phyloP scores from a whole-genome alignment of 2,113 vertebrate species.

The Bubo scandiacus region DNA sequence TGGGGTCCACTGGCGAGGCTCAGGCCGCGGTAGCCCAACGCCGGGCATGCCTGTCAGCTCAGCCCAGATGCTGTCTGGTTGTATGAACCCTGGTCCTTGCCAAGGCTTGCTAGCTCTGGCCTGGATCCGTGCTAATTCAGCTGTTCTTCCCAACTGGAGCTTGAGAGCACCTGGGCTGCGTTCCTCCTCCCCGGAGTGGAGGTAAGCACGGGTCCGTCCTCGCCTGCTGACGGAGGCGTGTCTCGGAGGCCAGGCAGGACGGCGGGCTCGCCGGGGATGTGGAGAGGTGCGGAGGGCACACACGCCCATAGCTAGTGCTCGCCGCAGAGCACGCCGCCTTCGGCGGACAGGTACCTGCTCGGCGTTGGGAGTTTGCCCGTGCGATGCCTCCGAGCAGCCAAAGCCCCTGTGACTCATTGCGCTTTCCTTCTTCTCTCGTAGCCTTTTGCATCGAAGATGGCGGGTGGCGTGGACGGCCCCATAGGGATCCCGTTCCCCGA shows the following conservation, averaged over 20 bases:
- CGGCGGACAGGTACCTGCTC: neutral
- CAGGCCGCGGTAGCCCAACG: rapidly evolving
- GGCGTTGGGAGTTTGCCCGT: rapidly evolving
- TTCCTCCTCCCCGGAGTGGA: neutral
- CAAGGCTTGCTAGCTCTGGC: neutral
- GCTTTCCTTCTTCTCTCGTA: neutral
- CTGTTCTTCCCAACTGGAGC: neutral
- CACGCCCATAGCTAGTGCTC: rapidly evolving
- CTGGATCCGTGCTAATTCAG: neutral
- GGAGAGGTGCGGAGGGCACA: neutral
- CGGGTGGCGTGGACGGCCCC: constrained; percentile 90
- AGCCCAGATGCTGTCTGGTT: neutral
- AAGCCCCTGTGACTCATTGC: neutral
- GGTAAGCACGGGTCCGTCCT: neutral
- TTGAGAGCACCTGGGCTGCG: neutral
- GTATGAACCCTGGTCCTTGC: neutral
- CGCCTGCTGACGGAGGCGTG: neutral
- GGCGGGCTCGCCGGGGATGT: rapidly evolving
- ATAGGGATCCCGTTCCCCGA: constrained; percentile 98
- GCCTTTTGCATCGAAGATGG: constrained; percentile 77
- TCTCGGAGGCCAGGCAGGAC: neutral
- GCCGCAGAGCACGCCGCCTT: neutral
- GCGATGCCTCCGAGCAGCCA: rapidly evolving
- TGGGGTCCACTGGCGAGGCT: neutral
- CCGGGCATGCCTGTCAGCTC: neutral